Percentiles rank a stretch among this genome's conserved stretches.
Conservation (phyloP, 2,113 vertebrate species). For the Myiagra hebetior region DNA sequence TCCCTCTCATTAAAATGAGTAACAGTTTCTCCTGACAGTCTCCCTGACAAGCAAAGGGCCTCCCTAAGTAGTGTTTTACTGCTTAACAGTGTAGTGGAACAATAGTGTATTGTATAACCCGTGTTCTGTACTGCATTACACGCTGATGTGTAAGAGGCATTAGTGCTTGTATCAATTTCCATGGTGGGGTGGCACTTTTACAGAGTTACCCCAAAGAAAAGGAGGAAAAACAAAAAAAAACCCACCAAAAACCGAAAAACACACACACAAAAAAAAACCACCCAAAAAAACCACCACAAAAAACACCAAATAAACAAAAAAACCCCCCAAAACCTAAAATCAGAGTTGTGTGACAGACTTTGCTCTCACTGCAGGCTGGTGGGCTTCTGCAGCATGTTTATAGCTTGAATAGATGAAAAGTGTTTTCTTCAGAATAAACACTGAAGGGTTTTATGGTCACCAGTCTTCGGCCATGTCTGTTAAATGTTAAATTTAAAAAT, state of each 20-base stretch:
- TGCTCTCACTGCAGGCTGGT: not conserved
- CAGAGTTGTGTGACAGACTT: not conserved
- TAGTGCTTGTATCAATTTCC: constrained; percentile 45
- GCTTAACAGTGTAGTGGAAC: constrained; percentile 21
- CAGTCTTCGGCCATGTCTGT: not conserved
- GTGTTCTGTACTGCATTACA: not conserved
- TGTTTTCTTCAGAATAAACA: not conserved
- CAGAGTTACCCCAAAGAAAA: not conserved
- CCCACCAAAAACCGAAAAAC: too few relatives aligned
- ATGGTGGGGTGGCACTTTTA: constrained; percentile 12
- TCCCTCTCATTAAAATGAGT: constrained; percentile 28
- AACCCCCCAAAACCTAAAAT: not conserved
- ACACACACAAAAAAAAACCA: too few relatives aligned
- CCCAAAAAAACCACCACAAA: too few relatives aligned
- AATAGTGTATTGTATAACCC: constrained; percentile 9
- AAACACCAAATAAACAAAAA: too few relatives aligned
- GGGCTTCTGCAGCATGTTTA: not conserved
- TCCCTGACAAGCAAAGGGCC: not conserved
- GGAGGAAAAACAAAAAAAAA: not conserved
- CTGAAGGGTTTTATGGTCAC: not conserved
- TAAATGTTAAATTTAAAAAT: not conserved
- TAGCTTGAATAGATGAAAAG: not conserved
- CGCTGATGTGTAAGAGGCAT: not conserved
- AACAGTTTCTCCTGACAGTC: constrained; percentile 27
- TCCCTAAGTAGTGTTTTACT: constrained; percentile 36